Evolutionary conservation across 2,113 vertebrate genomes (phyloP), one percentile per base, ranked within the genome.

Genomic region (Eolophus roseicapilla): DNA sequence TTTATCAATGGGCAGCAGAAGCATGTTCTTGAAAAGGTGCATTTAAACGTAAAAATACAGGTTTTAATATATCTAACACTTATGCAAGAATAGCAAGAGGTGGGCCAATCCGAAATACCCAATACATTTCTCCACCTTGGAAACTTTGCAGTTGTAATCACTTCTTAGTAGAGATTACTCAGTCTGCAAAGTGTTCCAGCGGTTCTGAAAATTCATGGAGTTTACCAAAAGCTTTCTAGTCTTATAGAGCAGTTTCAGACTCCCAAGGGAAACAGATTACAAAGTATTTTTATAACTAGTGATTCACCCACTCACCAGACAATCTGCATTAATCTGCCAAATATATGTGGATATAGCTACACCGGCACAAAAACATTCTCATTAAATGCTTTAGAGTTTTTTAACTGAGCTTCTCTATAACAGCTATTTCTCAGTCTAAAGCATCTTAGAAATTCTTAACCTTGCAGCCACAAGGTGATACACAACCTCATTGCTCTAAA

Each of bases 321-420:
- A 93, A 83, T 76, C 85, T 93, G 78, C 67, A 83, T 88, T 86
- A 50, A 91, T 80, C 85, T 96, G n/a, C 63, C 57, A 86, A 65
- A 88, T 74, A 29, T 31, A 87, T 8, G 11, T 53, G 13, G 70
- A 43, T 73, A 31, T 49, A 79, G 60, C 78, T 64, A 71, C 35
- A 86, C 27, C 44, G 0, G 2, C 64, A 77, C 41, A 92, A 77
- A 74, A 88, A 29, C 15, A 41, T 19, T 86, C 44, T 52, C n/a
- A 27, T 35, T 63, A 82, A 85, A 88, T 77, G 53, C 15, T 69
- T 81, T 77, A 33, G 13, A 8, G 11, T 70, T 73, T 57, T 29
- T 65, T 62, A 80, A 76, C 8, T 57, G 23, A 86, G 63, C 31
- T 79, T 53, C 71, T 70, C 7, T 55, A 17, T 53, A 88, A 80